phyloP scores from a whole-genome alignment of 2,797 vertebrate species.

The Anolis apletophallus region DNA sequence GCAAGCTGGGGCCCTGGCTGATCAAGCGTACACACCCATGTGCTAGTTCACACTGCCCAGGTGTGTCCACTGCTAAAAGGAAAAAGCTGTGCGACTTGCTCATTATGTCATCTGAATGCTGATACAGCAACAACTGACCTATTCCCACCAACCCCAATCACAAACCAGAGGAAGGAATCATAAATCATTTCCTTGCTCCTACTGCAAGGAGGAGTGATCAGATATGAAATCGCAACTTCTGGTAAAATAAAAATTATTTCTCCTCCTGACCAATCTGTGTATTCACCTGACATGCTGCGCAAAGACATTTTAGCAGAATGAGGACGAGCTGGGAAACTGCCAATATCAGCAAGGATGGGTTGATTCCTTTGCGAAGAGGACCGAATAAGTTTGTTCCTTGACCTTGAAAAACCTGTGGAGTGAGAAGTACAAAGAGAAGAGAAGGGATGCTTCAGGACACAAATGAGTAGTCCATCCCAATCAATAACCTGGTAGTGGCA shows the following conservation, averaged over 20 bases:
- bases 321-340: constrained; percentile 37
- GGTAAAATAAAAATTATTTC: neutral
- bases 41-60: neutral
- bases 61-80: neutral
- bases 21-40: neutral
- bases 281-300: constrained; percentile 73
- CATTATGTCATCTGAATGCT: neutral
- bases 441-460: neutral
- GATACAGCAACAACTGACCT: neutral
- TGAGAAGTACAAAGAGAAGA: neutral
- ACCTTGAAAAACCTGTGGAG: neutral
- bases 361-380: constrained; percentile 48
- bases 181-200: neutral
- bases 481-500: too few relatives aligned
- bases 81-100: neutral
- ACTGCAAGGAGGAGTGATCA: neutral
- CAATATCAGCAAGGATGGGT: neutral
- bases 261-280: too few relatives aligned
- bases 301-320: constrained; percentile 69
- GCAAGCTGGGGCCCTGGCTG: neutral
- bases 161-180: neutral
- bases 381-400: constrained; percentile 43
- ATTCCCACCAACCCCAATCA: neutral
- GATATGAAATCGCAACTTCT: neutral
- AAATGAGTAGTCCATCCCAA: neutral